Evolutionary conservation across 2,888 invertebrate genomes (phyloP), one percentile per base, ranked within the genome.

Genomic region (Ryuthela nishihirai): DNA sequence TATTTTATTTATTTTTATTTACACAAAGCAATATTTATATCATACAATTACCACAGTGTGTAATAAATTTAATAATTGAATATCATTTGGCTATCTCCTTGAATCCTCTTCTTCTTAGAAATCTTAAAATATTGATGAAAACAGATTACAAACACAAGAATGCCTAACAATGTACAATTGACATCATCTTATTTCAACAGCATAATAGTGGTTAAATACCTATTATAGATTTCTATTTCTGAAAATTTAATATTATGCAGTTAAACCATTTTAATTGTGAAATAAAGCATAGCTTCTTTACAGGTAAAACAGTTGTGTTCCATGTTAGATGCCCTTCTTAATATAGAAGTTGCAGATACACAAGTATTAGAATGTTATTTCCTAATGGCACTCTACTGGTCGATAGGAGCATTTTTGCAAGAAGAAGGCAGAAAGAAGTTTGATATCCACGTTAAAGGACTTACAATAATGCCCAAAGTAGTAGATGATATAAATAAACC

Each of bases 131-230:
- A 65, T 79, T 84, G 49, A 4, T 34, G 7, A 34, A 34, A 34
- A 34, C 17, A 84, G 64, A 75, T 74, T 50, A 72, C 71, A n/a
- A 72, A 73, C 43, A 89, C 88, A 9, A 76, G 93, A 46, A 85
- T 84, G 74, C 84, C 85, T 23, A 87, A 93, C 39, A 83, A 93
- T 26, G 85, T 85, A 12, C 88, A 89, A 73, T 92, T 91, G 0
- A 83, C 84, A 39, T 78, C 94, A 1, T 93, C 93, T n/a, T n/a
- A n/a, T n/a, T n/a, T n/a, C n/a, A n/a, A n/a, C n/a, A n/a, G n/a
- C n/a, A n/a, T n/a, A n/a, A n/a, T n/a, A n/a, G n/a, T n/a, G n/a
- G n/a, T n/a, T n/a, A n/a, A n/a, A n/a, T n/a, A n/a, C n/a, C n/a
- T 73, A 82, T 94, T 86, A 85, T 85, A 68, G 69, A 54, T 68